These are phyloP conservation scores for Triplophysa rosa DNA, from an alignment of 2,113 vertebrate genomes.

Conservation along the genomic window DNA sequence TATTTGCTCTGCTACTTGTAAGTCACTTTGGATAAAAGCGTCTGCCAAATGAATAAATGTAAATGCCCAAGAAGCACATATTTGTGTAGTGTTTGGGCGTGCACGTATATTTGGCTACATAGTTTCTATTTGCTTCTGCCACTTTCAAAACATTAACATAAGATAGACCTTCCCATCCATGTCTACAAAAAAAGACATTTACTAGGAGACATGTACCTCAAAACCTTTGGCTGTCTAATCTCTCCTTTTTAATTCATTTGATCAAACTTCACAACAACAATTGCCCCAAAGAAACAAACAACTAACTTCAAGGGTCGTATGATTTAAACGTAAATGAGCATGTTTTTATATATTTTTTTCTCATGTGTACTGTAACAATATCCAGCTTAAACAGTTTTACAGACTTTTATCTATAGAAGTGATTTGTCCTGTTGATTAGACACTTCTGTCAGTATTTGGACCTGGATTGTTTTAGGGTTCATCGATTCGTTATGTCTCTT, in stretches of 20 bases:
- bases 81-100: no score
- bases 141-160: neutral
- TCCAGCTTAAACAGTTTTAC: neutral
- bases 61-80: no score
- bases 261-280: neutral
- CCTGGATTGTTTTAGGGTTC: constrained; percentile 6
- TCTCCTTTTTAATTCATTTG: neutral
- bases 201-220: neutral
- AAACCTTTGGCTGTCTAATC: neutral
- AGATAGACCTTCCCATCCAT: neutral
- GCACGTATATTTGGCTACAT: no score
- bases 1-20: no score
- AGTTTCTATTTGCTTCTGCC: neutral
- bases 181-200: constrained; percentile 18
- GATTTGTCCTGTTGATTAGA: neutral
- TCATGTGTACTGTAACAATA: neutral
- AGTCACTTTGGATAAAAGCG: no score
- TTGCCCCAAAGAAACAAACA: neutral
- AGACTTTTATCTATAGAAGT: neutral
- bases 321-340: neutral
- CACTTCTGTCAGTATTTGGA: neutral
- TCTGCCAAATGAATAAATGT: no score
- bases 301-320: neutral
- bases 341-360: neutral
- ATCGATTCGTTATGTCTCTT: constrained; percentile 7